Base-by-base conservation (phyloP, 2,113 vertebrate genomes). In the Cathartes aura region DNA sequence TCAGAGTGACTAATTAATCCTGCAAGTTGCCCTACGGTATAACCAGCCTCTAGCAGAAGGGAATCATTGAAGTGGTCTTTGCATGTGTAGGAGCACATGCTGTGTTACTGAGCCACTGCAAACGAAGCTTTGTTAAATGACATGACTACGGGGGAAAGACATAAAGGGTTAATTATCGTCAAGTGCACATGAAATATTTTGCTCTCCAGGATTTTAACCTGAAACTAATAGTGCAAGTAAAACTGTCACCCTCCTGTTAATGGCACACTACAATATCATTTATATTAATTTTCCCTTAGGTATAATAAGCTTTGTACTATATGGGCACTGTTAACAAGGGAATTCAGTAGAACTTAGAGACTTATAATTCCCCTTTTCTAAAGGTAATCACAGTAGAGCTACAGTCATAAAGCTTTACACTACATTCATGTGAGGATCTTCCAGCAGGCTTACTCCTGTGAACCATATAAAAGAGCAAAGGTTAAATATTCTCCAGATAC, bases 201-300 rank as follows among this genome's bases (percentile, higher is more conserved):
- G 60, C 30, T 89, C 73, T 79, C 83, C 40, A 4, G 53, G 66
- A 88, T 94, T 95, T 89, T 91, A 93, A 93, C 78, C 70, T 96
- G 89, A 91, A 96, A 95, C 62, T 82, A 91, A 95, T 80, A 87
- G 62, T 66, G 50, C 78, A 82, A 88, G 50, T 93, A 90, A 93
- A 96, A 96, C 59, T 75, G 73, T 89, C 91, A 73, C 87, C 81
- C 40, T 82, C 66, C 80, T 78, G 55, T 89, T 95, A 96, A 96
- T 62, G 38, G 71, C 60, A 91, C 27, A 27, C 68, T 94, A 88
- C 58, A 80, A 15, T 76, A 90, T 70, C 83, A 88, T 88, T 93
- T 90, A 62, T 88, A 91, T 82, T 90, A 76, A 36, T 64, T 91
- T 94, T 90, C 95, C 91, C 95, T 85, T 50, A 70, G 84, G 84